Percentiles rank a stretch among this genome's conserved stretches.
phyloP scores from a whole-genome alignment of 2,888 invertebrate species.

The Pyralis farinalis region DNA sequence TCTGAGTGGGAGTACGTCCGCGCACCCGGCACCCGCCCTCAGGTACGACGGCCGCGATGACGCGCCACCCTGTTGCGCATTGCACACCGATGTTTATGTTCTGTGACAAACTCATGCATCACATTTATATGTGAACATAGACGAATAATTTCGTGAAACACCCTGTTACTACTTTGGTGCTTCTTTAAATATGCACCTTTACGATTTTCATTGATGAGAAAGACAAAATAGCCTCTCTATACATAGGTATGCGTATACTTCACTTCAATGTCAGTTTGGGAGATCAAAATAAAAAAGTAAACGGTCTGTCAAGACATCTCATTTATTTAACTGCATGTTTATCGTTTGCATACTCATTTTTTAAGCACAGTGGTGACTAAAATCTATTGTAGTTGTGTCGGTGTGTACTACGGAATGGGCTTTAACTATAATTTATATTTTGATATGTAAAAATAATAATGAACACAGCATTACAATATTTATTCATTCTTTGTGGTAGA shows the following conservation, averaged over 20 bases:
- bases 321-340: too few species aligned
- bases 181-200: neutral
- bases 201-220: constrained; percentile 1
- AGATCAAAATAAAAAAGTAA: too few species aligned
- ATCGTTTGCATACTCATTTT: too few species aligned
- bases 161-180: neutral
- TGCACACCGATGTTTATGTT: constrained; percentile 64
- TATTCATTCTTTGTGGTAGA: too few species aligned
- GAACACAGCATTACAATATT: too few species aligned
- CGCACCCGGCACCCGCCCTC: constrained; percentile 57
- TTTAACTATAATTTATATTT: too few species aligned
- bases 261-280: too few species aligned
- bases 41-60: constrained; percentile 48
- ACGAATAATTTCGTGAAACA: neutral
- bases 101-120: constrained; percentile 24
- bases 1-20: constrained; percentile 30
- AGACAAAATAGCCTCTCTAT: neutral
- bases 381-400: too few species aligned
- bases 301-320: too few species aligned
- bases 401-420: constrained; percentile 2
- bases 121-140: neutral
- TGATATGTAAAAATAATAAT: too few species aligned
- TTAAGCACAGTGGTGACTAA: too few species aligned
- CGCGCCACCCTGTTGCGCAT: constrained; percentile 73
- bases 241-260: neutral